Evolutionary conservation across 2,888 invertebrate species (phyloP), one percentile per base, ranked within the genome.

Genomic region (Temnothorax unifasciatus): DNA sequence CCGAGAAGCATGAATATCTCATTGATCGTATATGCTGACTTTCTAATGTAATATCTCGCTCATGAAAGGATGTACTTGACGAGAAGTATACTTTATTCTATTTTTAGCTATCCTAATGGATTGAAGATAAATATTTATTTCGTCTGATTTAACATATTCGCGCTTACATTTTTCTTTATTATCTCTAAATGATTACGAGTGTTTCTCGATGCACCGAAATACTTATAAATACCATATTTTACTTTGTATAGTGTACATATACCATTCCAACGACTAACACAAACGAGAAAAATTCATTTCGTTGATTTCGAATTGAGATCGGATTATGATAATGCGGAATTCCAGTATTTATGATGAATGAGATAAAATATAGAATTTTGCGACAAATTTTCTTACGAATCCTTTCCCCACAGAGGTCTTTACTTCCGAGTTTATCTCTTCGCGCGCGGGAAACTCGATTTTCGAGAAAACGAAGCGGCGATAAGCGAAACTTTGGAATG

Each of bases 391-490:
- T 15, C n/a, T 75, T 47, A 61, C 9, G 13, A 25, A 25, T 0
- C 13, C 64, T 41, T 38, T 63, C 64, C 8, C 8, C 21, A 18
- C 11, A 8, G 6, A 57, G 3, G 13, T 8, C 21, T 73, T 73
- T 8, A 57, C 68, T 82, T 69, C 71, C 61, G 83, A 83, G 77
- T 85, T 34, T 57, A 85, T 84, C 66, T 69, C 59, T 52, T 54
- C 54, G 71, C 77, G 34, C 59, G 38, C 18, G 15, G 59, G 82
- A 3, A 87, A 88, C 73, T 88, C 69, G 84, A 84, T 87, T 84
- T 84, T 75, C 68, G n/a, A 18, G 59, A 25, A 79, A 69, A 66
- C 66, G 21, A 52, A 74, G 21, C 38, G 25, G 5, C 1, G 54
- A 61, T 57, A 59, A 81, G 76, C 25, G 47, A 73, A 83, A 76